Percentiles rank a stretch among this genome's conserved stretches.
Evolutionary conservation across 2,797 vertebrate genomes (phyloP).

Genomic region (Pangasius krempfi): DNA sequence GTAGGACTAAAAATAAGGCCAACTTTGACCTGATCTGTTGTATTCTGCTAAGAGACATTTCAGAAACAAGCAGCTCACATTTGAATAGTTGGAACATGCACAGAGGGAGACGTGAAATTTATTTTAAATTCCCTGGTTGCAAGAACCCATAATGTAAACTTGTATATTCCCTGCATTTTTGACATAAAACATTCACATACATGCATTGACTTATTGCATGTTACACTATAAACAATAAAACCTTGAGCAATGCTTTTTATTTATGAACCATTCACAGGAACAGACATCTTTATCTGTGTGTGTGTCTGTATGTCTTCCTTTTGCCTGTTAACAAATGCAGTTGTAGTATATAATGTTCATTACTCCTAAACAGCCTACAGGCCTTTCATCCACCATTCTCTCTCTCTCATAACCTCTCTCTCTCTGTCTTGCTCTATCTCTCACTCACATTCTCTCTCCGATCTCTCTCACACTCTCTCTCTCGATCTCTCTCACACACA

Average conservation of each 20-base stretch:
- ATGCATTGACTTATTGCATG: background rate
- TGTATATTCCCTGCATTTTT: background rate
- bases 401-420: background rate
- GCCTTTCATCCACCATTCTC: conserved; percentile 33
- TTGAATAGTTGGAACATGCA: background rate
- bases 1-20: background rate
- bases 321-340: conserved; percentile 35
- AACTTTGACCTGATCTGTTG: background rate
- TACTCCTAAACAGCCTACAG: conserved; percentile 42
- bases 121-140: background rate
- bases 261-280: conserved; percentile 34
- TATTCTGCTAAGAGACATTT: background rate
- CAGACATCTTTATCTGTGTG: background rate
- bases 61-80: background rate
- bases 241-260: conserved; percentile 38
- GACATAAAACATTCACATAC: conserved; percentile 4
- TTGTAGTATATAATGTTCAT: conserved; percentile 52
- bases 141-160: background rate
- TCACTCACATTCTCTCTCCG: too few species aligned
- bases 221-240: conserved; percentile 9
- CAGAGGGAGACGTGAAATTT: background rate
- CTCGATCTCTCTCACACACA: background rate
- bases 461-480: background rate
- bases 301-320: background rate
- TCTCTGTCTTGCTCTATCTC: too few species aligned